phyloP scores from a whole-genome alignment of 2,888 invertebrate species.

The Hypselothyrea guttata region DNA sequence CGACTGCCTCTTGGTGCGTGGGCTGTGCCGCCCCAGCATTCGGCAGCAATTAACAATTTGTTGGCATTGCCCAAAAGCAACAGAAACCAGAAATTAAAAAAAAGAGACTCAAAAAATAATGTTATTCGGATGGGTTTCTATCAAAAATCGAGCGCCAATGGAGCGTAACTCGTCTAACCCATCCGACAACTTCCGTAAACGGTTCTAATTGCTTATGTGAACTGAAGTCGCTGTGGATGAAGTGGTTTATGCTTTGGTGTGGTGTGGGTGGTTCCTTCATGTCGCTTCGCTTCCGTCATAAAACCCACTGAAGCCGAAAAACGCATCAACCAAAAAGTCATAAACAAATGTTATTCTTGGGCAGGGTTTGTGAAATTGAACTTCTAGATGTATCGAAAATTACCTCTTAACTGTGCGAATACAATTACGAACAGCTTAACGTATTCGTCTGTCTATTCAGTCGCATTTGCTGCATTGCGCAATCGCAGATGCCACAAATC shows the following conservation, averaged over 20 bases:
- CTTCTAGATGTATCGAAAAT: constrained; percentile 23
- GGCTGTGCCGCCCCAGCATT: constrained; percentile 54
- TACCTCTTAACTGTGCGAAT: not conserved
- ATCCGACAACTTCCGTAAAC: constrained; percentile 65
- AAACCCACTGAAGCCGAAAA: constrained; percentile 73
- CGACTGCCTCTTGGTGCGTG: constrained; percentile 19
- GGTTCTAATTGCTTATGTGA: constrained; percentile 53
- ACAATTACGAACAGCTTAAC: not conserved
- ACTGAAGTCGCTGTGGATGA: constrained; percentile 48
- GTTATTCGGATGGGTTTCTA: constrained; percentile 12
- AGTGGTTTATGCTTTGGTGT: constrained; percentile 15
- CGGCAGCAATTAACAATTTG: constrained; percentile 70
- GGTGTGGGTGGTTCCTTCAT: constrained; percentile 55
- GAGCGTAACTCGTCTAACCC: constrained; percentile 55
- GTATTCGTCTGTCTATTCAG: constrained; percentile 18
- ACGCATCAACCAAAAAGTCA: constrained; percentile 62
- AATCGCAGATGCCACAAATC: constrained; percentile 30
- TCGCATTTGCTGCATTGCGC: constrained; percentile 31
- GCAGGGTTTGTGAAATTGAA: constrained; percentile 44
- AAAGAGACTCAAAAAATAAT: not conserved
- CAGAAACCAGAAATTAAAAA: not conserved
- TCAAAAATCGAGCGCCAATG: constrained; percentile 41
- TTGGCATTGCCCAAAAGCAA: constrained; percentile 38
- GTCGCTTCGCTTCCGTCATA: constrained; percentile 43
- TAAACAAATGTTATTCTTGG: constrained; percentile 50